Evolutionary conservation across 2,888 invertebrate species (phyloP).

Genomic region (Leucoptera coffeella): DNA sequence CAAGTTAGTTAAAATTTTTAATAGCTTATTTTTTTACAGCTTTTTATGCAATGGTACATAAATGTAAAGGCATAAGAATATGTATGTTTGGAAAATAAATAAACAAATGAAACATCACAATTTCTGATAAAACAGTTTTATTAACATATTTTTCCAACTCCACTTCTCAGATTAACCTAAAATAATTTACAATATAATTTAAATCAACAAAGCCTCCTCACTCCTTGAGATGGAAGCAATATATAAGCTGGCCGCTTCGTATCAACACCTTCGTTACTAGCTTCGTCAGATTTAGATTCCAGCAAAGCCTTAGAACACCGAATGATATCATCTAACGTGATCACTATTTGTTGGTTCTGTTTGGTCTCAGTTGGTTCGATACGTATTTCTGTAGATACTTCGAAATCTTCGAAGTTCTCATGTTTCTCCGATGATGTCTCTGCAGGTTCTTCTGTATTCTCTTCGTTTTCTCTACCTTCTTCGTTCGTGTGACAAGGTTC

Average conservation of each 20-base stretch:
- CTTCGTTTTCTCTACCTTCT: not conserved
- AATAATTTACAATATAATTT: no score
- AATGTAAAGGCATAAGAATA: no score
- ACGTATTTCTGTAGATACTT: slow-evolving; percentile 1
- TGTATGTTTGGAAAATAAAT: no score
- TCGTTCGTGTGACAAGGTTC: not conserved
- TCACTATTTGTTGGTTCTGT: slow-evolving; percentile 1
- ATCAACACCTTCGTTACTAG: no score
- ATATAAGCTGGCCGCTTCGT: no score
- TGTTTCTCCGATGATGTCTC: slow-evolving; percentile 2
- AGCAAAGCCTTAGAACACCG: slow-evolving; percentile 13
- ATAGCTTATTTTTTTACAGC: no score
- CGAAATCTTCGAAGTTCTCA: not conserved
- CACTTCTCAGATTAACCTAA: no score
- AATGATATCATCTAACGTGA: slow-evolving; percentile 5
- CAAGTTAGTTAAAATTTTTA: no score
- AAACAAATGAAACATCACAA: no score
- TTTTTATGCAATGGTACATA: no score
- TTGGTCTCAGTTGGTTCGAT: not conserved
- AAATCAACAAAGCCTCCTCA: slow-evolving; percentile 1
- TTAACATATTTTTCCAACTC: no score
- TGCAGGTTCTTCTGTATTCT: slow-evolving; percentile 4
- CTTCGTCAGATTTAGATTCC: slow-evolving; percentile 11
- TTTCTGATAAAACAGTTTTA: no score
- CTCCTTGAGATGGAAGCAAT: slow-evolving; percentile 14